phyloP scores from a whole-genome alignment of 2,888 invertebrate species.

The Mantis religiosa region DNA sequence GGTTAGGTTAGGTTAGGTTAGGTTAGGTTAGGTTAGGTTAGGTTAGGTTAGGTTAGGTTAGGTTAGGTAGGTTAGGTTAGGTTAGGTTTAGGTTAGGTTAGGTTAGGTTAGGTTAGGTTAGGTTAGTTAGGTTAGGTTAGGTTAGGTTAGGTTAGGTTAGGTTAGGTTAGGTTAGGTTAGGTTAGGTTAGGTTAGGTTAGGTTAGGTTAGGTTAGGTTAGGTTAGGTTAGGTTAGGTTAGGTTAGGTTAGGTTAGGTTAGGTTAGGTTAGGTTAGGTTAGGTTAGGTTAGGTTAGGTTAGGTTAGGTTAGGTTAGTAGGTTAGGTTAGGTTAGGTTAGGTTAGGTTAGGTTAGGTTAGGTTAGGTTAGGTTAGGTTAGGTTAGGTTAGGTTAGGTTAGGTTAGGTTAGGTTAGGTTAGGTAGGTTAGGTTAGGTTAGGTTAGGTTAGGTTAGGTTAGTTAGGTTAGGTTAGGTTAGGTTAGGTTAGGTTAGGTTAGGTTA shows the following conservation, averaged over 20 bases:
- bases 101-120: constrained; percentile 34
- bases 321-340: constrained; percentile 14
- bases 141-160: constrained; percentile 35
- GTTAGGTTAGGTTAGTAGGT: background rate
- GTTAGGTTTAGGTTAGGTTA: constrained; percentile 35
- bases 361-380: constrained; percentile 1
- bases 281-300: background rate
- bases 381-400: background rate
- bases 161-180: constrained; percentile 33
- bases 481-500: too few relatives aligned
- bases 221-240: constrained; percentile 28
- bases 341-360: constrained; percentile 13
- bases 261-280: too few relatives aligned
- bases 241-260: too few relatives aligned
- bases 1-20: background rate
- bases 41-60: too few relatives aligned
- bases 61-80: constrained; percentile 23
- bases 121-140: constrained; percentile 34
- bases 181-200: constrained; percentile 35
- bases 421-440: too few relatives aligned
- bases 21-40: too few relatives aligned
- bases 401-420: background rate
- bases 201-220: constrained; percentile 4
- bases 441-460: too few relatives aligned
- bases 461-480: too few relatives aligned